Evolutionary conservation across 2,113 vertebrate genomes (phyloP), one percentile per base, ranked within the genome.

Genomic region (Mastomys natalensis): DNA sequence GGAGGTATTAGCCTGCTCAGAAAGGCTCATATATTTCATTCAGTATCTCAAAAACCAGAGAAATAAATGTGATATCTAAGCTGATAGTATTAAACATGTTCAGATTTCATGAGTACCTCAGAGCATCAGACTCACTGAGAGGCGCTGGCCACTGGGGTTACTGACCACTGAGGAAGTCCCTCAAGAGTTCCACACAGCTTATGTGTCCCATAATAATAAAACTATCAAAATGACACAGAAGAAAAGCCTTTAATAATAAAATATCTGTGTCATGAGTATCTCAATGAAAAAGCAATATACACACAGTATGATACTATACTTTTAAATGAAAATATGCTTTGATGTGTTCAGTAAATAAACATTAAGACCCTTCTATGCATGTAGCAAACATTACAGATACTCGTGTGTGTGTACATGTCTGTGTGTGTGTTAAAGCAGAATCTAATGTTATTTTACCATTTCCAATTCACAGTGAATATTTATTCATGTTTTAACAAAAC

Each of bases 201-300:
- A 12, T 4, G 19, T 68, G 62, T 45, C 16, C 64, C 34, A 60
- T 58, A 84, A 53, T 53, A 91, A 82, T 64, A 26, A 89, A 68
- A 60, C 51, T 51, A 66, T 53, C 48, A 55, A 58, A 74, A 51
- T 78, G 31, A 51, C 91, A 16, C 26, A 21, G 7, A 91, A 96
- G 43, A 66, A 58, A 43, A 74, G 19, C 73, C 82, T 91, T 91
- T 94, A 95, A 48, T 68, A 89, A 92, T 64, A 58, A 53, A 93
- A 90, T 82, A 58, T 82, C 19, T 62, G 89, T 88, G 58, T 78
- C 5, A 55, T 73, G 51, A 76, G 62, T 87, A n/a, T 91, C 70
- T 92, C 95, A 94, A 68, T 94, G 53, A 70, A 17, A 96, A 97
- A 66, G 2, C 24, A 94, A 31, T 94, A 37, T 81, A 31, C 53